Base-by-base conservation (phyloP, 1,140 invertebrate genomes). In the Mesaphorura yosii region DNA sequence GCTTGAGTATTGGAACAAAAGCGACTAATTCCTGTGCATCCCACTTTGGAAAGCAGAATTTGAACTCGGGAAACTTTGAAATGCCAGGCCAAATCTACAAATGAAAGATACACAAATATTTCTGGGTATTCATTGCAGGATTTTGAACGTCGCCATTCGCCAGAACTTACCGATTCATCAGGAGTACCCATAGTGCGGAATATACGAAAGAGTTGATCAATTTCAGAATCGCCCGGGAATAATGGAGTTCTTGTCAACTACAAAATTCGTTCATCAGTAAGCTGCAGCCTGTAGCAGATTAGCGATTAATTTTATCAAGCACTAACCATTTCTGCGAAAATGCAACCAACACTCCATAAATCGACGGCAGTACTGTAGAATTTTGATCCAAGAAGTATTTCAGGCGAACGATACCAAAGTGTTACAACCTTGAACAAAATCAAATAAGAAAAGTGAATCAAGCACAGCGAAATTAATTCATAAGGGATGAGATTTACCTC, bases 201-300 rank as follows among this genome's bases (percentile, higher is more conserved):
- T 67, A 96, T 90, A 64, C 86, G 78, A 71, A 92, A 96, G 4
- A 96, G 69, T 67, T 96, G 90, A 73, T 96, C 90, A 62, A 96
- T 96, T 72, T 96, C 91, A n/a, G 88, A 92, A 69, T 96, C 91
- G 12, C 91, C 91, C 23, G 89, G 85, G 70, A 95, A 95, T 17
- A 95, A 68, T 23, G 89, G 81, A 60, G 78, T 77, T 59, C 80
- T 81, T 26, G 79, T 83, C 10, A 86, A 75, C 86, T 88, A 64
- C 55, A 73, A 74, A 34, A 34, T n/a, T 10, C 31, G n/a, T 10
- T 34, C 10, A 34, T 10, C 31, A 10, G 31, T 34, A 34, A 50
- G 31, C 39, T 41, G 31, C 19, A 45, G 17, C 31, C 19, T 26
- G 23, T 48, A 7, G 10, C 10, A 48, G 12, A 48, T 7, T 10